Evolutionary conservation across 2,888 invertebrate genomes (phyloP).

Genomic region (Macropis europaea): DNA sequence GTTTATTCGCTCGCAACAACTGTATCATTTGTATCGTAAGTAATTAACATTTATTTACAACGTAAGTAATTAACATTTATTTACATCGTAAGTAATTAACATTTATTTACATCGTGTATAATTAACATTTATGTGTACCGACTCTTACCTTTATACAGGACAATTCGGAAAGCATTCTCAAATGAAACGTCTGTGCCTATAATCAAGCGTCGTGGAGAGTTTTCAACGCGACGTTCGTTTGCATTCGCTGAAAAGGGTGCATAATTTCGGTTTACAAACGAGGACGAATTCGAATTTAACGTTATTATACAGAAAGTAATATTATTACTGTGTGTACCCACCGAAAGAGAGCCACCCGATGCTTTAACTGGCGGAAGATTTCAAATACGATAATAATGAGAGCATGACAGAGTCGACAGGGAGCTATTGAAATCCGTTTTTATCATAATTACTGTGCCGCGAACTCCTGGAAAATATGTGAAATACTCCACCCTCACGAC

Average conservation of each 20-base stretch:
- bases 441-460: constrained; percentile 16
- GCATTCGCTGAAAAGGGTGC: constrained; percentile 59
- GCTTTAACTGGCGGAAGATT: constrained; percentile 15
- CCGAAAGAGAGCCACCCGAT: constrained; percentile 20
- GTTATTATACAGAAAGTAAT: constrained; percentile 50
- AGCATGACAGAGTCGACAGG: background rate
- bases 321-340: constrained; percentile 37
- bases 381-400: constrained; percentile 35
- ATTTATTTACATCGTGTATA: no score
- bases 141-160: no score
- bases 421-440: constrained; percentile 18
- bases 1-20: no score
- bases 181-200: constrained; percentile 59
- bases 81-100: no score
- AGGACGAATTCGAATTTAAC: constrained; percentile 55
- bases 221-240: constrained; percentile 54
- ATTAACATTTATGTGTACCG: no score
- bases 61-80: no score
- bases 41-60: no score
- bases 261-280: constrained; percentile 50
- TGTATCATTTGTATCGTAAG: no score
- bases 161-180: constrained; percentile 49
- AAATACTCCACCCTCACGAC: background rate
- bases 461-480: constrained; percentile 2
- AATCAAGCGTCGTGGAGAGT: constrained; percentile 46